Evolutionary conservation across 2,113 vertebrate species (phyloP).

Genomic region (Pterocles gutturalis): DNA sequence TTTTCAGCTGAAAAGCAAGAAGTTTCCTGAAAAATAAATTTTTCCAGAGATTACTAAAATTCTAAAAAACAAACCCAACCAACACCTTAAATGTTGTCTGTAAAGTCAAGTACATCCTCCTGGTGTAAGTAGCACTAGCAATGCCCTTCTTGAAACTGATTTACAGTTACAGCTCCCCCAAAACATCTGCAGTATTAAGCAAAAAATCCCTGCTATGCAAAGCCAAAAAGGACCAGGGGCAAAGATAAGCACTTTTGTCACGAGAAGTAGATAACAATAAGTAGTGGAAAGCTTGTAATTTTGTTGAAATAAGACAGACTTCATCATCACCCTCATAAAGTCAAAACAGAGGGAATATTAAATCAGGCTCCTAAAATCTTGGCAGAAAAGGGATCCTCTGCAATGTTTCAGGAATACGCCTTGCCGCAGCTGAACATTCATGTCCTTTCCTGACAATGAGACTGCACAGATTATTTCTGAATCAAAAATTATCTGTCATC

Average conservation of each 20-base stretch:
- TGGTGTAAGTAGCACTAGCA: neutral
- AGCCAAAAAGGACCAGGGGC: neutral
- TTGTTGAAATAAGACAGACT: neutral
- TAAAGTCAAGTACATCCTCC: neutral
- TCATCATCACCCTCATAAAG: neutral
- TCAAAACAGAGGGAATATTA: constrained; percentile 11
- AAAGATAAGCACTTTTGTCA: neutral
- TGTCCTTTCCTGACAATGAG: constrained; percentile 51
- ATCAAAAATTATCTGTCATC: constrained; percentile 72
- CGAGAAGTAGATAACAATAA: neutral
- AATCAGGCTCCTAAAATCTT: neutral
- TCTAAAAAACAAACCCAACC: neutral
- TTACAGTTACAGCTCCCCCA: neutral
- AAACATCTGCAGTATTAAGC: neutral
- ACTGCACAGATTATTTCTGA: constrained; percentile 24
- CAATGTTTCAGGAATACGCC: neutral
- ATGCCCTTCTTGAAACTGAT: neutral
- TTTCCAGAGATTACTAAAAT: neutral
- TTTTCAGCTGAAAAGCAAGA: neutral
- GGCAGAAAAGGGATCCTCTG: constrained; percentile 35
- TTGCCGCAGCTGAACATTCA: neutral
- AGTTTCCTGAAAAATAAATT: neutral
- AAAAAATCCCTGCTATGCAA: neutral
- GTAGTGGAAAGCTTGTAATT: neutral
- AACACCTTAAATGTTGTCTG: neutral